Conservation (phyloP, 2,888 invertebrate genomes). For the Polyommatus iphigenia region DNA sequence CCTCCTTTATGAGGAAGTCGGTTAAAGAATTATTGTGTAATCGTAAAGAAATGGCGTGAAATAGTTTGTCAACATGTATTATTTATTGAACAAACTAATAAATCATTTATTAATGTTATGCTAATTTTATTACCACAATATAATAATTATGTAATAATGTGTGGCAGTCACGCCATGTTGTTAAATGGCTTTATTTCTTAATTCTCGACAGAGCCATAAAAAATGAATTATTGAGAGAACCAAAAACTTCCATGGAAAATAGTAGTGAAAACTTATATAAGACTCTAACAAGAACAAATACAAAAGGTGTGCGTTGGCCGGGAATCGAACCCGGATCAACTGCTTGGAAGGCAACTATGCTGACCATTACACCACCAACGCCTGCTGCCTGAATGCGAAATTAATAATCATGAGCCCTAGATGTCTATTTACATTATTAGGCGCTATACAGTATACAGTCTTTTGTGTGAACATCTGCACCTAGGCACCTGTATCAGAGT, state of each 20-base stretch:
- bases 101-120: neutral
- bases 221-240: neutral
- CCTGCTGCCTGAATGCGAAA: slow-evolving; percentile 29
- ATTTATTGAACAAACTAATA: neutral
- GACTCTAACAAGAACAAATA: neutral
- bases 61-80: neutral
- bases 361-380: slow-evolving; percentile 69
- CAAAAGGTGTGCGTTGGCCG: slow-evolving; percentile 52
- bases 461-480: neutral
- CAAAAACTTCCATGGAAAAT: neutral
- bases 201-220: neutral
- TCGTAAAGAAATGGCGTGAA: neutral
- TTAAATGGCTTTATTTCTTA: neutral
- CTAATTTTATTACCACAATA: neutral
- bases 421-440: neutral
- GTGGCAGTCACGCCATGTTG: neutral
- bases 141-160: neutral
- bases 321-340: slow-evolving; percentile 65
- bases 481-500: neutral
- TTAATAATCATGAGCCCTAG: neutral
- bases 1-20: neutral
- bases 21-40: neutral
- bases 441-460: neutral
- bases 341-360: slow-evolving; percentile 50
- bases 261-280: neutral